Conservation (phyloP, 2,888 invertebrate genomes). For the Petrophora chlorosata region DNA sequence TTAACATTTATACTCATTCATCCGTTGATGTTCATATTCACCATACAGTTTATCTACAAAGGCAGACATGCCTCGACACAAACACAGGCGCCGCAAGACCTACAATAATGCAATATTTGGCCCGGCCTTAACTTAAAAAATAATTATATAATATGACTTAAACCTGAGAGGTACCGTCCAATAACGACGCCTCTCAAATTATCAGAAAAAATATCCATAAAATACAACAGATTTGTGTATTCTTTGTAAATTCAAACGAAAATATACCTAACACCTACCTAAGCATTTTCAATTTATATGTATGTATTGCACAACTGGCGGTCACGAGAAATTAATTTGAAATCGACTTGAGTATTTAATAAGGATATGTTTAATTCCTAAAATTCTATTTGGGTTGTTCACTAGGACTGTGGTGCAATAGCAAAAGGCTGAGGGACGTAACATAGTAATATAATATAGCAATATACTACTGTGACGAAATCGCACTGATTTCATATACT, state of each 20-base stretch:
- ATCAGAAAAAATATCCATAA: constrained; percentile 79
- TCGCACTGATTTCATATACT: constrained; percentile 51
- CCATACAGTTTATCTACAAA: constrained; percentile 69
- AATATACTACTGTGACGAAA: constrained; percentile 62
- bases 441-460: constrained; percentile 41
- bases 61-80: constrained; percentile 66
- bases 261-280: constrained; percentile 80
- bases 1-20: constrained; percentile 81
- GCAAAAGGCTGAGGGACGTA: constrained; percentile 60
- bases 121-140: constrained; percentile 81
- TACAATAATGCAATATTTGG: constrained; percentile 82
- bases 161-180: constrained; percentile 59
- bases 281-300: constrained; percentile 68
- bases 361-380: constrained; percentile 81
- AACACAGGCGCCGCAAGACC: constrained; percentile 73
- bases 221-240: constrained; percentile 81
- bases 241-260: constrained; percentile 79
- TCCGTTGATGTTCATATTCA: constrained; percentile 77
- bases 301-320: constrained; percentile 81
- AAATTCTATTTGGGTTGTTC: constrained; percentile 72
- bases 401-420: constrained; percentile 70
- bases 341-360: constrained; percentile 79
- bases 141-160: constrained; percentile 82
- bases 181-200: constrained; percentile 49
- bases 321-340: constrained; percentile 72